Evolutionary conservation across 2,888 invertebrate genomes (phyloP), one percentile per base, ranked within the genome.

Genomic region (Polydrusus cervinus): DNA sequence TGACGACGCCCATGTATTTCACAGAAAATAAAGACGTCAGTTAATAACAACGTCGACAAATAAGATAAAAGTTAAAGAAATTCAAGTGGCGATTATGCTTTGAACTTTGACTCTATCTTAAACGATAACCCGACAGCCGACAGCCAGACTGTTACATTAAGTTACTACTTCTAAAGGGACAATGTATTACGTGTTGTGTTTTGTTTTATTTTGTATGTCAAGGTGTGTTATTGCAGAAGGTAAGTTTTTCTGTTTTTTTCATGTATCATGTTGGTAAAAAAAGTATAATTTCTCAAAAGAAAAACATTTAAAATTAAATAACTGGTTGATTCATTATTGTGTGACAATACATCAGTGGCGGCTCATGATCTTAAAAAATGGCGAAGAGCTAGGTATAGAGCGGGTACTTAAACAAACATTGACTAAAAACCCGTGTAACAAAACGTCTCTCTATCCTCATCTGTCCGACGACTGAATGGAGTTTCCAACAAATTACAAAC

Each of bases 61-160:
- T 30, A 65, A 65, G 64, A 65, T 49, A 65, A 65, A 61, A 38
- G n/a, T 49, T 16, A 49, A 69, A 66, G 66, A 13, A 40, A 53
- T 34, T 53, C 9, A 53, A 66, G 40, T 40, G 18, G 18, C 25
- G 34, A 69, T 45, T 57, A 47, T 16, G 14, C 38, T 45, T 38
- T 69, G 69, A 69, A 69, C 69, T 69, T 69, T 69, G 69, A 49
- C 69, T 30, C 34, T 14, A 51, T 62, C 25, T 30, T 62, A 38
- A 60, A 13, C 18, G 57, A 60, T 60, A 34, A 34, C 34, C n/a
- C 53, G 16, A 14, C 14, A 55, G 9, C 25, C 57, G 38, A 38
- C 47, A 47, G 2, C 8, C 25, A 25, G 25, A n/a, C n/a, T 45
- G n/a, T 14, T 6, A 14, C 3, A 45, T 45, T 16, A 16, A 57